Evolutionary conservation across 1,140 invertebrate genomes (phyloP), one percentile per base, ranked within the genome.

Genomic region (Chymomyza costata): DNA sequence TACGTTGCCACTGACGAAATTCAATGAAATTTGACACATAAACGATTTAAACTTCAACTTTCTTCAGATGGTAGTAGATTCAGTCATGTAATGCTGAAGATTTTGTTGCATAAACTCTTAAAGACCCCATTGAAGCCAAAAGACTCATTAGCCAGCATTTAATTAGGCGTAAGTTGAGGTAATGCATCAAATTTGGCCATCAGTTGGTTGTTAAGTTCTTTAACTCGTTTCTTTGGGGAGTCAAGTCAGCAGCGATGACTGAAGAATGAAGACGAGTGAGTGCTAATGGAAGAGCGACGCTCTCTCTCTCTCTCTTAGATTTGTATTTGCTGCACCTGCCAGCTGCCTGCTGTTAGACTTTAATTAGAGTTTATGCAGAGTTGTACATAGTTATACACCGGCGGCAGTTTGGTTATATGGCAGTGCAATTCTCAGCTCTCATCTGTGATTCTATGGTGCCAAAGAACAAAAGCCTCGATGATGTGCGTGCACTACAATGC

Each of bases 111-210:
- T 76, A 76, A 74, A n/a, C n/a, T n/a, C 60, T 56, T 57, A 37
- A 50, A 66, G 71, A 69, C 71, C 71, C 48, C 66, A 76, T 78
- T 76, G n/a, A 47, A 14, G 10, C 41, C 34, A 43, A 56, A 16
- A 55, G 52, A 56, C 56, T 70, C 59, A 71, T 78, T 78, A 76
- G 78, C 71, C 61, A 6, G 57, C 58, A 78, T 65, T 71, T 78
- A 76, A 76, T 76, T 78, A 78, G 73, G 54, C 71, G 66, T 76
- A 62, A 65, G 53, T 66, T 62, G 49, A n/a, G 46, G 35, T 54
- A 57, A 65, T 74, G 64, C n/a, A n/a, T n/a, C n/a, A n/a, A n/a
- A n/a, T n/a, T n/a, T n/a, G n/a, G n/a, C n/a, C n/a, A n/a, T n/a
- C n/a, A n/a, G n/a, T n/a, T n/a, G n/a, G n/a, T n/a, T n/a, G n/a